Evolutionary conservation across 92 coral and sea anemone genomes (phyloP), one percentile per base, ranked within the genome.

Genomic region (Isaurus tuberculatus): DNA sequence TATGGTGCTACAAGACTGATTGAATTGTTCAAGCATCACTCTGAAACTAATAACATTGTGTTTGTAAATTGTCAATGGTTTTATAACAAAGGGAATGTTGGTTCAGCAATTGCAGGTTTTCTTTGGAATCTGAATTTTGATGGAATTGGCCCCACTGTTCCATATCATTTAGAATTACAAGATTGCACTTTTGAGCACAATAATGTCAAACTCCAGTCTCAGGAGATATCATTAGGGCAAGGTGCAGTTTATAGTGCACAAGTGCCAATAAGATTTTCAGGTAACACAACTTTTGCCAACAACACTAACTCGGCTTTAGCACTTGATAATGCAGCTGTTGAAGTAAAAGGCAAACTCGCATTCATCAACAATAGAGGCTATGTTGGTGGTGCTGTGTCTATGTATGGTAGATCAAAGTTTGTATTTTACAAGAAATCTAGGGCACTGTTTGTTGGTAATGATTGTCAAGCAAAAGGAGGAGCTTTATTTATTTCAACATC

Each of bases 341-440:
- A 88, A 66, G 80, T 91, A 17, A 79, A 79, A 70, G 90, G 86
- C 40, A 29, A 83, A 13, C 88, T 91, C 0, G 70, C 65, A 71
- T 91, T 91, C 78, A 33, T 72, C 14, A 73, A 83, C 44, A 91
- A 91, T 57, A 81, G 13, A 46, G 94, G 94, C 8, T 71, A 74
- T 42, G 79, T 55, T 31, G 94, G 94, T 4, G 94, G 94, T 26
- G 94, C 94, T 10, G 83, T 88, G 16, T 86, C 92, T 17, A 88
- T 91, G 84, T 88, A 91, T 68, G 94, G 90, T 30, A 51, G 83
- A 27, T 88, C 94, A 29, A 87, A 84, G 67, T 69, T 91, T 53
- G 78, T 82, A 33, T 73, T 91, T 57, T 75, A 81, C 73, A 86
- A 89, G 20, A 80, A 84, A 27, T 86, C 94, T 8, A 29, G 57